These are phyloP conservation scores for Heliconius nattereri DNA, from an alignment of 1,140 invertebrate species.

Conservation along the genomic window DNA sequence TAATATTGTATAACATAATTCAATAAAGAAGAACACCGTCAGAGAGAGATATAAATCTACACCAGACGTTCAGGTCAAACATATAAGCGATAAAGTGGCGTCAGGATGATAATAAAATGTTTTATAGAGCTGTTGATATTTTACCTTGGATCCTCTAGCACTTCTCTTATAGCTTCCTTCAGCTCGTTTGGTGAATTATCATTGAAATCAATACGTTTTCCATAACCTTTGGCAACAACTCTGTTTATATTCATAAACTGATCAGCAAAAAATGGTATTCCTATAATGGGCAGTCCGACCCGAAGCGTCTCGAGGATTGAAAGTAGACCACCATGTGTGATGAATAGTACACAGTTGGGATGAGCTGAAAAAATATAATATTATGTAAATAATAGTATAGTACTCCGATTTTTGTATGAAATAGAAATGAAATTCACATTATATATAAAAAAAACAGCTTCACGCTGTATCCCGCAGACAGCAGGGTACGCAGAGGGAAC, in stretches of 20 bases:
- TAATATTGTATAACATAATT: no score
- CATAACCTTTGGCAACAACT: slow-evolving; percentile 52
- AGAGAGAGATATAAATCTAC: no score
- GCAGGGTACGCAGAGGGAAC: no score
- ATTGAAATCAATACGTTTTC: slow-evolving; percentile 38
- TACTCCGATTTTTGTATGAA: neutral
- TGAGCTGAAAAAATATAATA: slow-evolving; percentile 78
- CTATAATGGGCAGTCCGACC: slow-evolving; percentile 84
- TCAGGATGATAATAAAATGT: no score
- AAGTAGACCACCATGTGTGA: slow-evolving; percentile 86
- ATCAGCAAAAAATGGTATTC: slow-evolving; percentile 85
- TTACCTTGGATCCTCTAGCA: slow-evolving; percentile 53
- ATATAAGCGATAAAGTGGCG: no score
- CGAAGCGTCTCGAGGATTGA: slow-evolving; percentile 85
- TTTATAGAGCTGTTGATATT: no score
- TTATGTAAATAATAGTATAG: neutral
- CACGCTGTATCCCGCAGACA: no score
- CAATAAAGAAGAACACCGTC: no score
- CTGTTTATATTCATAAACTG: slow-evolving; percentile 80
- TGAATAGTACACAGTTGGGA: slow-evolving; percentile 83
- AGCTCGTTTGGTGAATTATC: slow-evolving; percentile 38
- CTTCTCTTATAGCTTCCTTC: slow-evolving; percentile 48
- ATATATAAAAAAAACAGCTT: no score
- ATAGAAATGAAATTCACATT: no score
- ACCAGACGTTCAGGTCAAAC: no score